Evolutionary conservation across 1,140 invertebrate species (phyloP).

Genomic region (Atta colombica): DNA sequence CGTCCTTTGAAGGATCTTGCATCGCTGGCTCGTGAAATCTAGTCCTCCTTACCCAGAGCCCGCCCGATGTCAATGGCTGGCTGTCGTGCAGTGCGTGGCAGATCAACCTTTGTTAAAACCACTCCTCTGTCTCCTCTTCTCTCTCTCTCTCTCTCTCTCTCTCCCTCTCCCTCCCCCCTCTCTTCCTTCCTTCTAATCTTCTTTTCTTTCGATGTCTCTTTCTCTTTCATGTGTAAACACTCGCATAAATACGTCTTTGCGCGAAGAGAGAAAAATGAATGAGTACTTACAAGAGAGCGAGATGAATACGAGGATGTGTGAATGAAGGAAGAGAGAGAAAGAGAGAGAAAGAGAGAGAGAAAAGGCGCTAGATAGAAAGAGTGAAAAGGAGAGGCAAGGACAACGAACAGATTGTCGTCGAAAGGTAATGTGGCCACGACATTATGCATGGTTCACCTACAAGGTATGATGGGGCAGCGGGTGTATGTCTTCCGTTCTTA

Average conservation of each 20-base stretch:
- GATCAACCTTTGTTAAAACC: constrained; percentile 83
- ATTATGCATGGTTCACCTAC: constrained; percentile 81
- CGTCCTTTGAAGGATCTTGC: constrained; percentile 85
- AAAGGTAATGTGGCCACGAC: constrained; percentile 73
- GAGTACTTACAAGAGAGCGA: background rate
- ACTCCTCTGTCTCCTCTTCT: constrained; percentile 76
- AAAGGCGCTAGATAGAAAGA: background rate
- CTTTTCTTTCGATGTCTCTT: constrained; percentile 57
- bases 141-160: constrained; percentile 18
- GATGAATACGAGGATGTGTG: background rate
- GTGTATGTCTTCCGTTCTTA: constrained; percentile 70
- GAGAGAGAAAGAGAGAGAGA: background rate
- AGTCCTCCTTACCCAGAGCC: constrained; percentile 83
- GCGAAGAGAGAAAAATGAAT: constrained; percentile 19
- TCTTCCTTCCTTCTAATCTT: constrained; percentile 60
- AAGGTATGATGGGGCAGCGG: constrained; percentile 71
- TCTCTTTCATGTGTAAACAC: constrained; percentile 40
- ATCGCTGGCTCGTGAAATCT: constrained; percentile 86
- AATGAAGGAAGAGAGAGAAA: background rate
- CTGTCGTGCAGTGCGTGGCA: constrained; percentile 75
- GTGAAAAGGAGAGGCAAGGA: constrained; percentile 21
- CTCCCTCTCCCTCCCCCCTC: background rate
- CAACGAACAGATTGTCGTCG: constrained; percentile 56
- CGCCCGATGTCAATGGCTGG: constrained; percentile 84
- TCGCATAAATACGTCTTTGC: constrained; percentile 41